Evolutionary conservation across 2,888 invertebrate species (phyloP).

Genomic region (Nemotelus pantherinus): DNA sequence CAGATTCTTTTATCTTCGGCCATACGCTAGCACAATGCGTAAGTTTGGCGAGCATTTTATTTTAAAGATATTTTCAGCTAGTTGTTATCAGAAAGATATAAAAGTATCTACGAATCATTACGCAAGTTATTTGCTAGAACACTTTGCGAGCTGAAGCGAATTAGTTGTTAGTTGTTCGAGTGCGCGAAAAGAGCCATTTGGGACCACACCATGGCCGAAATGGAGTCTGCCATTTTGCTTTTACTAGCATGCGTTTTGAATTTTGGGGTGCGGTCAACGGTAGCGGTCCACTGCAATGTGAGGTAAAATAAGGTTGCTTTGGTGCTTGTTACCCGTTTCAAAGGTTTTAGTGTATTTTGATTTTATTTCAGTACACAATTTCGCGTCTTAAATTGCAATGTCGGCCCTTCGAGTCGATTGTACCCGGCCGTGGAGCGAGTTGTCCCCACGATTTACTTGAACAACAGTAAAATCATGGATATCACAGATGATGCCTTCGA

Average conservation of each 20-base stretch:
- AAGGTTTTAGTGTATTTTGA: background rate
- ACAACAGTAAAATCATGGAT: conserved; percentile 24
- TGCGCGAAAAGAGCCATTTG: background rate
- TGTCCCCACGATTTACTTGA: conserved; percentile 25
- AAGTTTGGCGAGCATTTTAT: background rate
- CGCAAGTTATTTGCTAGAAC: conserved; percentile 19
- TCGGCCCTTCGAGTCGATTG: background rate
- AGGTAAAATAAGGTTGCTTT: background rate
- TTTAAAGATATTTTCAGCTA: background rate
- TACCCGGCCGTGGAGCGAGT: background rate
- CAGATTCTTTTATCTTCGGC: background rate
- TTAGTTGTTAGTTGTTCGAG: background rate
- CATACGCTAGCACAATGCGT: background rate
- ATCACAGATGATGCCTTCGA: conserved; percentile 26
- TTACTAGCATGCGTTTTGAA: background rate
- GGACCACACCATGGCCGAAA: background rate
- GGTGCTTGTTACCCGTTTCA: background rate
- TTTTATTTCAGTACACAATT: background rate
- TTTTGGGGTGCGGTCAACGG: background rate
- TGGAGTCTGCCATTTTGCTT: background rate
- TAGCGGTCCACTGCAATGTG: conserved; percentile 12
- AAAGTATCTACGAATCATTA: background rate
- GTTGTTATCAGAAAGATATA: conserved; percentile 16
- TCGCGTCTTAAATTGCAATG: background rate
- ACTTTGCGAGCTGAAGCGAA: background rate